phyloP scores from a whole-genome alignment of 2,888 invertebrate species.

The Hydrotaea cyrtoneurina region DNA sequence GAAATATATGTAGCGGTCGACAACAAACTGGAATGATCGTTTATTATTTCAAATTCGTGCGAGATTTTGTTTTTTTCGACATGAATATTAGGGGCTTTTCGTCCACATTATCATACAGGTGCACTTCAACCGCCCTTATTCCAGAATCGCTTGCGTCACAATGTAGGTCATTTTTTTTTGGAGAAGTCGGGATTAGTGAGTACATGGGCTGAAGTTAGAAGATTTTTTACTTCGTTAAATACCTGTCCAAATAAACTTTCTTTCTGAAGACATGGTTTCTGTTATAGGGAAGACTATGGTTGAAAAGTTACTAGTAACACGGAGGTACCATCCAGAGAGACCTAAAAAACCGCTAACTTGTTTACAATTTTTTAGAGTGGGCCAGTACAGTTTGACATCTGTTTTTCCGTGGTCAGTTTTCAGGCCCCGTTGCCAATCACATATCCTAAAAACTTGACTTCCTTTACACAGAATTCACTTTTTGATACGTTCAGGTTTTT shows the following conservation, averaged over 20 bases:
- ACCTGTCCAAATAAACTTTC: not conserved
- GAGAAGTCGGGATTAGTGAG: not conserved
- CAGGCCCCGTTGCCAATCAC: not conserved
- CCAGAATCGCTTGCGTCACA: too few relatives aligned
- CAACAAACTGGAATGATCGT: not conserved
- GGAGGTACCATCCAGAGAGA: too few relatives aligned
- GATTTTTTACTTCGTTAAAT: not conserved
- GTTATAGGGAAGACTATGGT: too few relatives aligned
- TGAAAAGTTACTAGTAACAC: too few relatives aligned
- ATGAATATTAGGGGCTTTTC: not conserved
- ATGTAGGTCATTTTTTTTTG: not conserved
- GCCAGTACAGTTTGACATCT: not conserved
- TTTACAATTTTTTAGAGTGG: slow-evolving; percentile 48
- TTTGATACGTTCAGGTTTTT: not conserved
- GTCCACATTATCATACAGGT: not conserved
- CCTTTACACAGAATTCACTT: not conserved
- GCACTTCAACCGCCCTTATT: too few relatives aligned
- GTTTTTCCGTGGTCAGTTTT: not conserved
- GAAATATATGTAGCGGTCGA: slow-evolving; percentile 40
- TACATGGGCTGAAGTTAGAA: not conserved
- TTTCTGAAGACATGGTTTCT: slow-evolving; percentile 34
- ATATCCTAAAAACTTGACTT: not conserved
- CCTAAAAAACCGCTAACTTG: slow-evolving; percentile 51
- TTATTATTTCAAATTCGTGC: too few relatives aligned
- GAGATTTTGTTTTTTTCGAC: not conserved